Percentiles rank a stretch among this genome's conserved stretches.
phyloP scores from a whole-genome alignment of 2,888 invertebrate genomes.

The Gasteruption jaculator region DNA sequence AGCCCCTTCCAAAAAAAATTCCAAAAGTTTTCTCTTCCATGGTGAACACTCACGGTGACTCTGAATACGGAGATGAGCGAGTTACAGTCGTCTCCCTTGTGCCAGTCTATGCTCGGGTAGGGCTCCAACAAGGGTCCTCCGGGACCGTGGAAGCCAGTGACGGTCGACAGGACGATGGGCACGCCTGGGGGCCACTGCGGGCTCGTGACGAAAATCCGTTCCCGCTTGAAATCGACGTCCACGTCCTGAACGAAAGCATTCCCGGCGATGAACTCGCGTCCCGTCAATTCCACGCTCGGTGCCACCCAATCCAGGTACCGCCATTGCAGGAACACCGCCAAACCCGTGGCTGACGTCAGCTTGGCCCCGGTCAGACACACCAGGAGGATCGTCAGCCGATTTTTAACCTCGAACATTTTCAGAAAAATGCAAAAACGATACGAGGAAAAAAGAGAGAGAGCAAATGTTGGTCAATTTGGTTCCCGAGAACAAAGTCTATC shows the following conservation, averaged over 20 bases:
- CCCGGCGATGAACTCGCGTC: conserved; percentile 40
- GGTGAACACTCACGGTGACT: conserved; percentile 42
- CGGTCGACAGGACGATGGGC: conserved; percentile 44
- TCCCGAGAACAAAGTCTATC: too few species aligned
- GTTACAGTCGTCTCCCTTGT: conserved; percentile 37
- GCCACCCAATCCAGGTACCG: conserved; percentile 43
- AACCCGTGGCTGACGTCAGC: conserved; percentile 18
- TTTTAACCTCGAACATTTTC: too few species aligned
- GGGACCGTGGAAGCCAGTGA: conserved; percentile 34
- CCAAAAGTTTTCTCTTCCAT: conserved; percentile 18
- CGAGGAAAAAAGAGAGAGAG: neutral
- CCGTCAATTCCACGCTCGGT: conserved; percentile 35
- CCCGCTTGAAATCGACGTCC: conserved; percentile 40
- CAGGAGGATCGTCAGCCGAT: too few species aligned
- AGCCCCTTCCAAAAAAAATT: too few species aligned
- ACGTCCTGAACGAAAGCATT: conserved; percentile 47
- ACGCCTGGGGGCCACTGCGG: conserved; percentile 47
- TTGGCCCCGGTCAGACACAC: too few species aligned
- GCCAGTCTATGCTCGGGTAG: conserved; percentile 48
- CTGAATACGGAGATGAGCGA: conserved; percentile 47
- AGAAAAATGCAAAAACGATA: too few species aligned
- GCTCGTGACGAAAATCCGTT: conserved; percentile 46
- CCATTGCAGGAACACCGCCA: conserved; percentile 41
- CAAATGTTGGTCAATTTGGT: too few species aligned
- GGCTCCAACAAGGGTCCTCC: conserved; percentile 45